Conservation (phyloP, 2,113 vertebrate genomes). For the Sus scrofa region T2T-Sscrofa CM000813.6:17544501-17545000, state of each 20-base stretch:
- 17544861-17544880: too few species aligned
- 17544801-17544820: too few species aligned
- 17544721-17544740: fast-evolving
- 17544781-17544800: not conserved
- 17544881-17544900: too few species aligned
- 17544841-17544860: too few species aligned
- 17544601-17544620: not conserved
- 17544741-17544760: not conserved
- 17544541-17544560: not conserved
- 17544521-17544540: not conserved
- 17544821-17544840: not conserved
- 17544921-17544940: too few species aligned
- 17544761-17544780: not conserved
- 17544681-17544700: not conserved
- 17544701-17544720: not conserved
- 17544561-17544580: not conserved
- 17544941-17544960: too few species aligned
- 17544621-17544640: not conserved
- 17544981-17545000: too few species aligned
- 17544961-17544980: too few species aligned
- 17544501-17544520: not conserved
- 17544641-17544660: not conserved
- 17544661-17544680: not conserved
- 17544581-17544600: not conserved
- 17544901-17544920: too few species aligned